Conservation (phyloP, 2,113 vertebrate genomes). For the Galeopterus variegatus region DNA sequence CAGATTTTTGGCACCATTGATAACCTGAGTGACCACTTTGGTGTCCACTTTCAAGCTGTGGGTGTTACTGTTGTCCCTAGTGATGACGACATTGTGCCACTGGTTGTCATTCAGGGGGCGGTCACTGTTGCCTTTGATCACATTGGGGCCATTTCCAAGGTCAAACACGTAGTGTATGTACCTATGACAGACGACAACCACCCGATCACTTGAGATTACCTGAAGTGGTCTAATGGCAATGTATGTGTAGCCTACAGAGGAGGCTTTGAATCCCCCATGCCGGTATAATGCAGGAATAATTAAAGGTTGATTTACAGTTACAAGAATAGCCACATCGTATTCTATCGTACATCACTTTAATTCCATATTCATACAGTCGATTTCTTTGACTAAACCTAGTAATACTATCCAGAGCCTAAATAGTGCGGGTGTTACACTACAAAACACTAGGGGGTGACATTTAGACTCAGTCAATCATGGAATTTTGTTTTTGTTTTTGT, state of each 20-base stretch:
- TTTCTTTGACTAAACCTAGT: not conserved
- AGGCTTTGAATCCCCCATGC: not conserved
- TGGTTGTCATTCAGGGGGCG: conserved; percentile 97
- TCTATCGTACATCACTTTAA: not conserved
- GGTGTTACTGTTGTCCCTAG: conserved; percentile 97
- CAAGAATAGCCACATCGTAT: not conserved
- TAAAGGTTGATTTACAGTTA: not conserved
- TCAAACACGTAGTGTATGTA: conserved; percentile 99
- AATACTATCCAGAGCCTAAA: not conserved
- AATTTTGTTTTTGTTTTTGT: not conserved
- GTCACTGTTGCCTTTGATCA: conserved; percentile 98
- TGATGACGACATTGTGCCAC: conserved; percentile 99
- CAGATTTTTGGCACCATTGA: conserved; percentile 99
- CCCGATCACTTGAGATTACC: not conserved
- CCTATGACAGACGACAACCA: conserved; percentile 83
- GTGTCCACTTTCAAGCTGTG: conserved; percentile 98
- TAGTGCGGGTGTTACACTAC: not conserved
- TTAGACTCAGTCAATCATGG: not conserved
- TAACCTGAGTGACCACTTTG: conserved; percentile 96
- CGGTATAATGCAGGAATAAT: not conserved
- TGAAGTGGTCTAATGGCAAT: not conserved
- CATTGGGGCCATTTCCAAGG: conserved; percentile 97
- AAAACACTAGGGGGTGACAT: not conserved
- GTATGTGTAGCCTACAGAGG: accelerated
- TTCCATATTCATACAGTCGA: not conserved